Evolutionary conservation across 2,113 vertebrate genomes (phyloP).

Genomic region (Pseudorectes ferrugineus): DNA sequence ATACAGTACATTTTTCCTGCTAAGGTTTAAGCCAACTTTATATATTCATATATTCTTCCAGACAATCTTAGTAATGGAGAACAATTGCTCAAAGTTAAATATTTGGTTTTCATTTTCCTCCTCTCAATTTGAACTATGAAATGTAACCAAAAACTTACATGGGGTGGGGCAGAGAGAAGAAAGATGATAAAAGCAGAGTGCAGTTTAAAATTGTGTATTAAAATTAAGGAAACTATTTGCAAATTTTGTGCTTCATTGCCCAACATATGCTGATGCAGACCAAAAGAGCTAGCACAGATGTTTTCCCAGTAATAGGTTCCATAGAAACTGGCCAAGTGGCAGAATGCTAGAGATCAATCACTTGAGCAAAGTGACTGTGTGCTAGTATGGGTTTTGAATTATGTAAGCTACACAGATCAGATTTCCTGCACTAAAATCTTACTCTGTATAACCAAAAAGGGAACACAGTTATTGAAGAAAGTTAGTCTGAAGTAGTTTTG

Average conservation of each 20-base stretch:
- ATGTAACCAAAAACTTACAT: not conserved
- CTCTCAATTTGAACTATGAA: not conserved
- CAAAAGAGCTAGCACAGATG: not conserved
- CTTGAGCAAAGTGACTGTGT: not conserved
- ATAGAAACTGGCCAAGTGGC: not conserved
- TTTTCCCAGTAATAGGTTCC: not conserved
- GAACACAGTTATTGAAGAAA: not conserved
- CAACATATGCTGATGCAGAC: constrained; percentile 5
- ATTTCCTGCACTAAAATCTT: not conserved
- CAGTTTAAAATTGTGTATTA: not conserved
- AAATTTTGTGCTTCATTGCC: constrained; percentile 51
- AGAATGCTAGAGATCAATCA: not conserved
- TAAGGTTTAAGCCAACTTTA: not conserved
- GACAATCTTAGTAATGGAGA: not conserved
- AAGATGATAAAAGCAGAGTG: not conserved
- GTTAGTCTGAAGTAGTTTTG: not conserved
- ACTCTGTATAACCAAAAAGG: not conserved
- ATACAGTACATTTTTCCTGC: not conserved
- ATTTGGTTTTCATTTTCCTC: not conserved
- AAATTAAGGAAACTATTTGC: constrained; percentile 43
- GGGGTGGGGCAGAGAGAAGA: not conserved
- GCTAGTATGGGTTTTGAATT: not conserved
- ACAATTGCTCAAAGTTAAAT: constrained; percentile 5
- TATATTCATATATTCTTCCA: not conserved
- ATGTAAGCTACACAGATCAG: not conserved